phyloP scores from a whole-genome alignment of 2,113 vertebrate species.

The Rhea americana region DNA sequence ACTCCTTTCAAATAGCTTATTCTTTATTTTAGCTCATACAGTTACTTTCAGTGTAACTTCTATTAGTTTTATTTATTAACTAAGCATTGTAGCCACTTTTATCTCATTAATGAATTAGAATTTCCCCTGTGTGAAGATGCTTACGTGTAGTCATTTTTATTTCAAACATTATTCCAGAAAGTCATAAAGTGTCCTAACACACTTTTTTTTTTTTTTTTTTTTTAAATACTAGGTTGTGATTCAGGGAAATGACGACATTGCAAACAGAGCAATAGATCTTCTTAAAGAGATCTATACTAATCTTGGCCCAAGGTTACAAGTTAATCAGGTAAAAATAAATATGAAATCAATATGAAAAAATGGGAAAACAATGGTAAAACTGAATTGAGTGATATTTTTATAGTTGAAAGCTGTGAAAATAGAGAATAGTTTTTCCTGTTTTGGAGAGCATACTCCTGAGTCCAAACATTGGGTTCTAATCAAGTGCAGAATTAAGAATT shows the following conservation, averaged over 20 bases:
- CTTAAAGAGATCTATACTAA: constrained; percentile 99
- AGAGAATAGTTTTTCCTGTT: not conserved
- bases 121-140: not conserved
- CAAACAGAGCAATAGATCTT: constrained; percentile 95
- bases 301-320: constrained; percentile 97
- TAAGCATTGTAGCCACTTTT: not conserved
- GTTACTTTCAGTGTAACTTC: not conserved
- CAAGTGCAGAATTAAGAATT: not conserved
- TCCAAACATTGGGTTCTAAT: not conserved
- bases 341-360: not conserved
- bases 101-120: not conserved
- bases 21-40: not conserved
- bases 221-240: constrained; percentile 89
- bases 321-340: constrained; percentile 89
- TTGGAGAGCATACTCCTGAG: not conserved
- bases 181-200: constrained; percentile 18
- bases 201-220: not conserved
- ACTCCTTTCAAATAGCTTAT: not conserved
- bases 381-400: not conserved
- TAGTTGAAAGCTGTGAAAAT: not conserved
- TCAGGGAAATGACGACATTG: constrained; percentile 98
- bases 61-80: not conserved
- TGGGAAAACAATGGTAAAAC: not conserved
- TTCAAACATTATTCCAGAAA: not conserved
- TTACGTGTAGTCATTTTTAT: accelerated